Percentiles rank a stretch among this genome's conserved stretches.
Conservation (phyloP, 2,113 vertebrate species). For the Tamias sibiricus region DNA sequence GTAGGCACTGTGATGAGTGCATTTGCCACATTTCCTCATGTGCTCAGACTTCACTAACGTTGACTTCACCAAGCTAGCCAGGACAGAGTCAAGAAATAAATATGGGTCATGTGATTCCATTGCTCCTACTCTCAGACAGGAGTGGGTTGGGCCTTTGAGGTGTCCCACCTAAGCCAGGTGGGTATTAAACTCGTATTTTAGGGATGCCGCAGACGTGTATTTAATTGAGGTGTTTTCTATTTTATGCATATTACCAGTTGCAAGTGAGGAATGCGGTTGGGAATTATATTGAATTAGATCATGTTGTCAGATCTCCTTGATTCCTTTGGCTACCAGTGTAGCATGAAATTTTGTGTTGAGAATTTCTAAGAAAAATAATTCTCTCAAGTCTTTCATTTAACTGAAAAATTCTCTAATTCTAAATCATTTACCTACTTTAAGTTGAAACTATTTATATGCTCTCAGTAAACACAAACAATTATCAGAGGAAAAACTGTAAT, state of each 20-base stretch:
- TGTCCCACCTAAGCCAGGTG: background rate
- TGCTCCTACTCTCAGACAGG: background rate
- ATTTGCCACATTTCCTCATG: no score
- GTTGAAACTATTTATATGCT: background rate
- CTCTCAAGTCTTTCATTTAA: background rate
- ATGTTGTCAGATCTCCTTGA: background rate
- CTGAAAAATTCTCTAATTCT: background rate
- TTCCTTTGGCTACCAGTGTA: background rate
- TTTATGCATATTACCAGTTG: background rate
- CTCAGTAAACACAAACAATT: background rate
- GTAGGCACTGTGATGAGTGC: background rate
- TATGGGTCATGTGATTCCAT: background rate
- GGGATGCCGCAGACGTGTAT: background rate
- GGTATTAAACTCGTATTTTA: background rate
- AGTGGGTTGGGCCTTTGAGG: background rate
- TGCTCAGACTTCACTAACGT: background rate
- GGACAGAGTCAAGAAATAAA: background rate
- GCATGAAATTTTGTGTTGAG: background rate
- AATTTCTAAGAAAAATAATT: background rate
- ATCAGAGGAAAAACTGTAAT: background rate
- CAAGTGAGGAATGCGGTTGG: background rate
- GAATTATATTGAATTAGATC: background rate
- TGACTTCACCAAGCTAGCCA: background rate
- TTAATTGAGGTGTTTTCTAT: background rate
- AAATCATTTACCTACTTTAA: conserved; percentile 18